Conservation (phyloP, 1,140 invertebrate genomes). For the Drosophila sulfurigaster region DNA sequence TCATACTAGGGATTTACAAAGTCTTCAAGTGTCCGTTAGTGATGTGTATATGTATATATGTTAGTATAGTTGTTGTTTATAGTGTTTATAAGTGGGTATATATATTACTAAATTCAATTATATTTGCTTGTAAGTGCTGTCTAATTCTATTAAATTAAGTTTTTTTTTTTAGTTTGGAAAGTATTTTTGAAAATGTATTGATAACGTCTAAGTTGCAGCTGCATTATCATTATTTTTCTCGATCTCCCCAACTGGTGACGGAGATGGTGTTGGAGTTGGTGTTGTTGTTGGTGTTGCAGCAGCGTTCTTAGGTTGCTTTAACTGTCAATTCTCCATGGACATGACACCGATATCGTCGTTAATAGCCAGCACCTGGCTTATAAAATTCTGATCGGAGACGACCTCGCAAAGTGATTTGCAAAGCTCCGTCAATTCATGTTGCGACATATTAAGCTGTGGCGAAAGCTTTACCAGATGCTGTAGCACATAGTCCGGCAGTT, state of each 20-base stretch:
- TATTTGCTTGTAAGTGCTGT: conserved; percentile 53
- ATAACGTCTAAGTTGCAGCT: conserved; percentile 69
- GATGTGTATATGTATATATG: conserved; percentile 30
- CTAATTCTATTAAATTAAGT: conserved; percentile 60
- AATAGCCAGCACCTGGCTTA: conserved; percentile 89
- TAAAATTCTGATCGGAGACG: conserved; percentile 90
- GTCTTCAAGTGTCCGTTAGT: conserved; percentile 29
- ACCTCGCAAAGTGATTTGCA: conserved; percentile 88
- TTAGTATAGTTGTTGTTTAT: conserved; percentile 29
- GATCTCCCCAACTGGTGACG: conserved; percentile 4
- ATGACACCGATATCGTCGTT: conserved; percentile 91
- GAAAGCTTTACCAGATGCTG: conserved; percentile 89
- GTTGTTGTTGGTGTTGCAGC: conserved; percentile 45
- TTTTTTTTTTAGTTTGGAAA: conserved; percentile 42
- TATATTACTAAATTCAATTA: conserved; percentile 69
- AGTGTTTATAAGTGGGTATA: conserved; percentile 37
- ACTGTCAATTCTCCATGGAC: conserved; percentile 90
- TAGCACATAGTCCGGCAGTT: conserved; percentile 88
- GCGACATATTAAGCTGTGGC: conserved; percentile 89
- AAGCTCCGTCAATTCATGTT: conserved; percentile 87
- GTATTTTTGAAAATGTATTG: conserved; percentile 49
- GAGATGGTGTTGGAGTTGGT: conserved; percentile 12
- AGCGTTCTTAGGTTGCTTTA: conserved; percentile 78
- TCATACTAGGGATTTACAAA: conserved; percentile 54
- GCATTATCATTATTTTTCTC: conserved; percentile 41